Base-by-base conservation (phyloP, 2,113 vertebrate species). In the Brienomyrus brachyistius region DNA sequence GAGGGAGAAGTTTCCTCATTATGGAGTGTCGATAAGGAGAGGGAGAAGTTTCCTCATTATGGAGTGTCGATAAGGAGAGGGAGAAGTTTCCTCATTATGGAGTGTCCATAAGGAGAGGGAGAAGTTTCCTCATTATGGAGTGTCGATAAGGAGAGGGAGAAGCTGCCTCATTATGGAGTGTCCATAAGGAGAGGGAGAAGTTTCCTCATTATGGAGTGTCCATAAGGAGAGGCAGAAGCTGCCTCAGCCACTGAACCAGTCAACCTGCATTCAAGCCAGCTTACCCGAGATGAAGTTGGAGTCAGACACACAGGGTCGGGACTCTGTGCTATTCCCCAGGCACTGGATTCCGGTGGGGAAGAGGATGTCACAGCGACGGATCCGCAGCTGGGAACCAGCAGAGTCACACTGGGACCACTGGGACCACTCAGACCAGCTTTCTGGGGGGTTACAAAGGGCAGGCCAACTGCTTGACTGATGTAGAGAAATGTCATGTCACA, bases 231-330 rank as follows among this genome's bases (percentile, higher is more conserved):
- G 27, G 4, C 27, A 35, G n/a, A 74, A 11, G n/a, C 27, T 35
- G 9, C n/a, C 66, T 74, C 77, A 40, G 13, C 80, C 40, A 23
- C 35, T 43, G 80, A 23, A 10, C 10, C 8, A 43, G 6, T 27
- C 84, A 4, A 52, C 21, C 31, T 56, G 31, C 15, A 35, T 54
- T 40, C 19, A 23, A 35, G 15, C 27, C 10, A 62, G 11, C 94
- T 91, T 92, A 99, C 98, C 98, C 96, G 98, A 97, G 94, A 99
- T 97, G 31, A 97, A 95, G 92, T 99, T 99, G 90, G 98, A 98
- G 92, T 98, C 96, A 0, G 92, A 95, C 23, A 95, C 86, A 85
- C 98, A 99, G 0, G 95, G 91, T 88, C 95, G 92, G 90, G 92
- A 98, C 94, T 99, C 98, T 0, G 97, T 98, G 93, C 92, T 93